Base-by-base conservation (phyloP, 2,888 invertebrate genomes). In the Chrysomela aeneicollis region DNA sequence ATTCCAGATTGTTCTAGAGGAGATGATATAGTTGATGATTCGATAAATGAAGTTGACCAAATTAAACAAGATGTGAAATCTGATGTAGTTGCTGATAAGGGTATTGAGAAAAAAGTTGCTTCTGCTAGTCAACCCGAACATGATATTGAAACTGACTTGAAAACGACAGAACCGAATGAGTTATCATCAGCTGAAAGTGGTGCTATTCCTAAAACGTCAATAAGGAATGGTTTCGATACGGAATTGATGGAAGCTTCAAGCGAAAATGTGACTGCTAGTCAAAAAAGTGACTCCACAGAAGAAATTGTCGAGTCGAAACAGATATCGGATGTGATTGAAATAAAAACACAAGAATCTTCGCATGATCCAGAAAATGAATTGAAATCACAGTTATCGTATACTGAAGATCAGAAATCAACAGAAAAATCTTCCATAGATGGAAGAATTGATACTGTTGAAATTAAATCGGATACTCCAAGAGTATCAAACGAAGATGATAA, bases 401-500 rank as follows among this genome's bases (percentile, higher is more conserved):
- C 3, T 6, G 26, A 26, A 3, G 26, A 5, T 26, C 26, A n/a
- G n/a, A n/a, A n/a, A n/a, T 26, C 26, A 26, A 26, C 26, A 26
- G n/a, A 26, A 6, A 6, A 35, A 35, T 35, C 10, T 35, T 6
- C 35, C 2, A 10, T 10, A 2, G 12, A 10, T 35, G 12, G 12
- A 35, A 35, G 9, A 35, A 35, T 35, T 10, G 8, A 6, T 9
- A 35, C 10, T 2, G 2, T 12, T 15, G 15, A n/a, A 42, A 12
- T 15, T 15, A 12, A 42, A 3, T 42, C 42, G 9, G 17, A 51
- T 15, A 22, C 50, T 35, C 15, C n/a, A 6, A 19, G 18, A 21
- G 10, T 6, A 26, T 49, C 59, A 50, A 21, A 19, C 32, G 21
- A 21, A 46, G 59, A 61, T 37, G 66, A 66, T 6, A 57, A 63